Conservation (phyloP, 2,113 vertebrate genomes). For the Ciconia stormi region DNA sequence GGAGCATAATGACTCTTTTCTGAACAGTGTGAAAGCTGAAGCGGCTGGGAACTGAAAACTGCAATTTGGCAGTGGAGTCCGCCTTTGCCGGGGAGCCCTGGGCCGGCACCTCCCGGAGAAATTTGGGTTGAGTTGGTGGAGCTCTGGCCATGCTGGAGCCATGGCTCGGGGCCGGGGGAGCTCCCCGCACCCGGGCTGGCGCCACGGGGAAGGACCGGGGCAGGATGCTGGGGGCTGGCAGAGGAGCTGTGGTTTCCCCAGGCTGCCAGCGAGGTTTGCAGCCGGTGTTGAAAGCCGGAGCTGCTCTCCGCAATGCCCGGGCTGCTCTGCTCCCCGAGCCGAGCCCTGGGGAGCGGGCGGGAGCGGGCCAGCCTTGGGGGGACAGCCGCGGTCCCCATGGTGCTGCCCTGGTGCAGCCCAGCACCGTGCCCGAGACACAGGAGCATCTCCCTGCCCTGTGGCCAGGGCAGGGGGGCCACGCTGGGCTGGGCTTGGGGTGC, state of each 20-base stretch:
- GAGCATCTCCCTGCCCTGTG: not conserved
- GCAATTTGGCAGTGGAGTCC: not conserved
- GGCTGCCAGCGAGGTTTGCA: not conserved
- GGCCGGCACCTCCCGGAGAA: not conserved
- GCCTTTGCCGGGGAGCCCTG: not conserved
- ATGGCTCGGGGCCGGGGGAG: not conserved
- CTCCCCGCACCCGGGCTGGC: not conserved
- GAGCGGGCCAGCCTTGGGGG: rapidly evolving
- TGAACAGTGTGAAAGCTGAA: not conserved
- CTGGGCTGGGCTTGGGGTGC: not conserved
- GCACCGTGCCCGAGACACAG: rapidly evolving
- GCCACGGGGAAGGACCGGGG: not conserved
- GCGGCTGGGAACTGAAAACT: not conserved
- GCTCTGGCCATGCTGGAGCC: not conserved
- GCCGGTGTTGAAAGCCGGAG: not conserved
- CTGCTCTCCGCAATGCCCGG: too few species aligned
- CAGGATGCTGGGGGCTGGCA: not conserved
- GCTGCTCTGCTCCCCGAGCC: not conserved
- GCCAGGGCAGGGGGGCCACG: rapidly evolving
- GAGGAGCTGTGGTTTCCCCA: not conserved
- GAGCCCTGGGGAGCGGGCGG: not conserved
- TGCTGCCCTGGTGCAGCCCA: not conserved
- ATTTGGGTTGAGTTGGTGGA: not conserved
- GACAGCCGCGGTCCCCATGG: rapidly evolving
- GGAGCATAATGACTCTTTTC: not conserved